These are phyloP conservation scores for Drosophila recens DNA, from an alignment of 2,888 invertebrate species.

Conservation along the genomic window DNA sequence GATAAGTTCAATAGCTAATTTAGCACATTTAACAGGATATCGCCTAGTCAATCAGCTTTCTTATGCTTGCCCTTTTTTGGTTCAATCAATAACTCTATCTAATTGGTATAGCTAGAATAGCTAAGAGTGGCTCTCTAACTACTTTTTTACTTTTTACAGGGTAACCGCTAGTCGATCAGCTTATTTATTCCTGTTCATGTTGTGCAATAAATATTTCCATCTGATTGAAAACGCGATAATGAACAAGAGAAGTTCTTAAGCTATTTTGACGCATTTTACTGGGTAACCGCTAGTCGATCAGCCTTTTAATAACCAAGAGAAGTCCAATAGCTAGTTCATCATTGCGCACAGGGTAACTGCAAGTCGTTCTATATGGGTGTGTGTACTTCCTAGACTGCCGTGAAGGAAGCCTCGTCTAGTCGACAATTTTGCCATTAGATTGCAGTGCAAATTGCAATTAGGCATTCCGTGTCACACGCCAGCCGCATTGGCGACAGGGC, in stretches of 20 bases:
- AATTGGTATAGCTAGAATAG: too few species aligned
- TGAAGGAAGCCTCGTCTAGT: not conserved
- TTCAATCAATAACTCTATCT: too few species aligned
- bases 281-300: not conserved
- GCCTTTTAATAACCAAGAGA: not conserved
- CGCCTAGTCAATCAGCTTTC: too few species aligned
- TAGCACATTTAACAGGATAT: too few species aligned
- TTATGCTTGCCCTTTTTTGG: too few species aligned
- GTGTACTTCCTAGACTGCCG: not conserved
- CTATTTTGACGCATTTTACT: not conserved
- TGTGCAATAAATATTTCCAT: not conserved
- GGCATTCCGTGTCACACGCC: conserved; percentile 45
- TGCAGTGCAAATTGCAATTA: conserved; percentile 58
- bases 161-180: not conserved
- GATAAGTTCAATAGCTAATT: too few species aligned
- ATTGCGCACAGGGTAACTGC: not conserved
- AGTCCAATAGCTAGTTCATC: not conserved
- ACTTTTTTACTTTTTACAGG: not conserved
- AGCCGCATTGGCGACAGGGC: conserved; percentile 17
- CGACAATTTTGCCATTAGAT: conserved; percentile 26
- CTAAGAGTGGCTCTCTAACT: too few species aligned
- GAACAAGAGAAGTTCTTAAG: not conserved
- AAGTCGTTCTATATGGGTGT: not conserved
- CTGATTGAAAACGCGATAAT: not conserved
- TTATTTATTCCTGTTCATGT: not conserved